Conservation (phyloP, 2,888 invertebrate genomes). For the Pycnomerus fuliginosus region DNA sequence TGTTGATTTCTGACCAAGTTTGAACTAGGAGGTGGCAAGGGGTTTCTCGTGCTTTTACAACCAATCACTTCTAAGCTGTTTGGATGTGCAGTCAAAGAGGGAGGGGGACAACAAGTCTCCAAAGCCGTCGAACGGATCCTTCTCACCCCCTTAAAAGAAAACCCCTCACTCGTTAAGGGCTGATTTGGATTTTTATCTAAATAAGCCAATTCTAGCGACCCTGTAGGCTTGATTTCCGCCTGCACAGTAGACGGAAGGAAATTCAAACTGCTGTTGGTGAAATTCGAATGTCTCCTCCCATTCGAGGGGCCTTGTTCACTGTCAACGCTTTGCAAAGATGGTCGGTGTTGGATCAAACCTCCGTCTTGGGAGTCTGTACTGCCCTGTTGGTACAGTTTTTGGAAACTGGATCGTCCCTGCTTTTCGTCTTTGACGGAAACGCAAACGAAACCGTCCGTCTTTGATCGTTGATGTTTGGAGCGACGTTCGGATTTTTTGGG, state of each 20-base stretch:
- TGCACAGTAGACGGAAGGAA: constrained; percentile 53
- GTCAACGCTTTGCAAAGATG: constrained; percentile 49
- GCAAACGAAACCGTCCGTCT: constrained; percentile 44
- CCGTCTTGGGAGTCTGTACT: constrained; percentile 56
- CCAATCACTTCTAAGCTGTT: constrained; percentile 79
- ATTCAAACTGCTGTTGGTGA: constrained; percentile 61
- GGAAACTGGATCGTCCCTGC: constrained; percentile 54
- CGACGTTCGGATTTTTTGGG: constrained; percentile 24
- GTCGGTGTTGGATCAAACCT: constrained; percentile 53
- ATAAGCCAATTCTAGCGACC: constrained; percentile 60
- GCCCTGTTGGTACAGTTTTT: constrained; percentile 58
- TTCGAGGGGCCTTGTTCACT: constrained; percentile 39
- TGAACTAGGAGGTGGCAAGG: constrained; percentile 70
- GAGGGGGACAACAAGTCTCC: constrained; percentile 69
- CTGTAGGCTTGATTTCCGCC: constrained; percentile 53
- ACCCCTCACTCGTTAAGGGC: constrained; percentile 45
- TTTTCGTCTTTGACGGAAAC: constrained; percentile 54
- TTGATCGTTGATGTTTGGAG: constrained; percentile 37
- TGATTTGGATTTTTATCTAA: constrained; percentile 53
- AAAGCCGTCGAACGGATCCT: constrained; percentile 71
- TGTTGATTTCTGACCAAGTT: constrained; percentile 70
- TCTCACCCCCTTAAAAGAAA: constrained; percentile 58
- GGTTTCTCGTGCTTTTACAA: constrained; percentile 61
- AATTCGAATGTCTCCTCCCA: constrained; percentile 60
- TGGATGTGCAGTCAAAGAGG: constrained; percentile 75